These are phyloP conservation scores for Oryctolagus cuniculus DNA, from an alignment of 2,113 vertebrate genomes.

Conservation along the genomic window mOryCun1.1 NC_091443.1:51029501-51030000, in stretches of 20 bases:
- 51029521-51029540: slow-evolving; percentile 5
- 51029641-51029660: neutral
- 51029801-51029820: neutral
- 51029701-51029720: slow-evolving; percentile 3
- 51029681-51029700: neutral
- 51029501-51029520: neutral
- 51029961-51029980: neutral
- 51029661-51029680: neutral
- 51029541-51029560: neutral
- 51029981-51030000: neutral
- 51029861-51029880: neutral
- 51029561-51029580: neutral
- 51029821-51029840: neutral
- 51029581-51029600: neutral
- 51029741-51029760: slow-evolving; percentile 16
- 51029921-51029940: neutral
- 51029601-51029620: neutral
- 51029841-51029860: neutral
- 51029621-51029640: neutral
- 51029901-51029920: neutral
- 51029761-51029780: neutral
- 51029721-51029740: neutral
- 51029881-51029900: neutral
- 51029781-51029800: neutral
- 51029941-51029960: neutral